Evolutionary conservation across 2,888 invertebrate species (phyloP).

Genomic region (Polydrusus pterygomalis): DNA sequence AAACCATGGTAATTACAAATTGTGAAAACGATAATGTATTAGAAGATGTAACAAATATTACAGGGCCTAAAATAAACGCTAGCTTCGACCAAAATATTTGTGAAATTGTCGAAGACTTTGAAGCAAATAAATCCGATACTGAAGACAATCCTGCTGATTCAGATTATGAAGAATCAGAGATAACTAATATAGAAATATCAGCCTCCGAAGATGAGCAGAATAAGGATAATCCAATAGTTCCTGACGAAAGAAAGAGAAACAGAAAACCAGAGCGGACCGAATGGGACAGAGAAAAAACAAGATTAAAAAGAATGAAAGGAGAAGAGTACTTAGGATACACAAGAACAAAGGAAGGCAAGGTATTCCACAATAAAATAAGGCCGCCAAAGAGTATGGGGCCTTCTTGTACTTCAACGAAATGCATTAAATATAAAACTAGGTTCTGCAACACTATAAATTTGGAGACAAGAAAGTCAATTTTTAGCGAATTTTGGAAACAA

Average conservation of each 20-base stretch:
- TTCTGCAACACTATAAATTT: slow-evolving; percentile 18
- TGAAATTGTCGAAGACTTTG: no score
- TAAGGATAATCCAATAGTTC: neutral
- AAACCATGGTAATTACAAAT: no score
- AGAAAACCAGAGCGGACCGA: slow-evolving; percentile 9
- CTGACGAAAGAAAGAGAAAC: neutral
- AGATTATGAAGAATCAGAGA: neutral
- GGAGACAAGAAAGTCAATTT: neutral
- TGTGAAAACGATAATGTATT: no score
- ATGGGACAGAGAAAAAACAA: slow-evolving; percentile 14
- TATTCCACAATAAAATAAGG: slow-evolving; percentile 26
- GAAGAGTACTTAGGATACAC: slow-evolving; percentile 35
- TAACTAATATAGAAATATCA: neutral
- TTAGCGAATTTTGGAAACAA: neutral
- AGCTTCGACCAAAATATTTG: no score
- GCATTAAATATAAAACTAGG: slow-evolving; percentile 26
- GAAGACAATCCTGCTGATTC: neutral
- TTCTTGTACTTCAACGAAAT: slow-evolving; percentile 20
- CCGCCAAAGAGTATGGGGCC: neutral
- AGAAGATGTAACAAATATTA: no score
- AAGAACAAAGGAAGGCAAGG: slow-evolving; percentile 20
- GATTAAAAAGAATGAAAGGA: slow-evolving; percentile 17
- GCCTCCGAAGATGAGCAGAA: neutral
- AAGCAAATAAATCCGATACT: neutral
- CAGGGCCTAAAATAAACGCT: no score